Evolutionary conservation across 2,113 vertebrate species (phyloP), one percentile per base, ranked within the genome.

Genomic region (Dipodomys spectabilis): DNA sequence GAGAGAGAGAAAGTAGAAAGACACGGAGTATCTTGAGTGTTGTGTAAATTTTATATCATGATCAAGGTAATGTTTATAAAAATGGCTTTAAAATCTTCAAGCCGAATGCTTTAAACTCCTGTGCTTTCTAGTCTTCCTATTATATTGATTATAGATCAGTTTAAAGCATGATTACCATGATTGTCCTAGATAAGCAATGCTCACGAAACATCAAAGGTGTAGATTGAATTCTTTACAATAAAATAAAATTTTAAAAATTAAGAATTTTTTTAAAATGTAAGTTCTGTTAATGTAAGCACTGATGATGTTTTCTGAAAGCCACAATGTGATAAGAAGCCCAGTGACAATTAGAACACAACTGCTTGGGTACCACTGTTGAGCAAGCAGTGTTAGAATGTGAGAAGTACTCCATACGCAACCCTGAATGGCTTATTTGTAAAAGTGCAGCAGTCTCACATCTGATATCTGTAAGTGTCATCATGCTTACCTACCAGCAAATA

Each of bases 161-260:
- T 84, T 45, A 62, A 9, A 35, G 62, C 81, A 79, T 73, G 28
- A 82, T 35, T 23, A 30, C 13, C 25, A 78, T 44, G 28, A 57
- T 3, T 82, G 28, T 77, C 32, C 64, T 49, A 60, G 44, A 57
- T n/a, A 85, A 85, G 10, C 27, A 32, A 35, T n/a, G 73, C 7
- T 73, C 18, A 13, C 88, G n/a, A 82, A 78, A 89, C 67, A 69
- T 53, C 53, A 53, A 25, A 72, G 30, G 8, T 28, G 83, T 82
- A 74, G 9, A 22, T 68, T 73, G 20, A 69, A 27, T 35, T 4
- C 2, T 68, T 69, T 79, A 3, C 3, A 28, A 86, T 53, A 6
- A 85, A 44, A 28, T 32, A 65, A 82, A 82, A 77, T 91, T 78
- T 78, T 57, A 9, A 39, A 85, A 91, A 65, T n/a, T 67, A 77